Percentiles rank a stretch among this genome's conserved stretches.
These are phyloP conservation scores for Apeltes quadracus DNA, from an alignment of 2,113 vertebrate genomes.

Conservation along the genomic window DNA sequence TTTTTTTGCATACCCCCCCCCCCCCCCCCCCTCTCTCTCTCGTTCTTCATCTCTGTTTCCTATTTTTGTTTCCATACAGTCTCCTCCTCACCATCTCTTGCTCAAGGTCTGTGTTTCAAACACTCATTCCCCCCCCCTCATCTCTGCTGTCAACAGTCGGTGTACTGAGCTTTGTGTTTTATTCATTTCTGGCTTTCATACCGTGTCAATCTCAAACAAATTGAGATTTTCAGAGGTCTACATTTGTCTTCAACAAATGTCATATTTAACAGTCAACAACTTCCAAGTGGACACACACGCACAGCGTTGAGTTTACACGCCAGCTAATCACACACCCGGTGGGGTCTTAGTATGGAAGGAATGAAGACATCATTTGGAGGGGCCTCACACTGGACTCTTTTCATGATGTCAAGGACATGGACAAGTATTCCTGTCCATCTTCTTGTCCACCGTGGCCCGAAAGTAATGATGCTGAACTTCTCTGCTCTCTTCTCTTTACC, in stretches of 20 bases:
- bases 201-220: not conserved
- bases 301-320: slow-evolving; percentile 1
- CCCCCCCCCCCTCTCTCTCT: slow-evolving; percentile 8
- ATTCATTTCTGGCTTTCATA: not conserved
- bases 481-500: slow-evolving; percentile 28
- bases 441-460: slow-evolving; percentile 25
- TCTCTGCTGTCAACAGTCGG: not conserved
- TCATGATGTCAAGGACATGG: slow-evolving; percentile 43
- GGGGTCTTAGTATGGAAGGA: slow-evolving; percentile 22
- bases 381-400: slow-evolving; percentile 20
- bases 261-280: not conserved
- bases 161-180: slow-evolving; percentile 8
- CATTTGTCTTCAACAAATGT: not conserved
- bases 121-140: not conserved
- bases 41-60: slow-evolving; percentile 35
- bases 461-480: slow-evolving; percentile 35
- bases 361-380: slow-evolving; percentile 57
- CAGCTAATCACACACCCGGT: slow-evolving; percentile 32
- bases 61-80: slow-evolving; percentile 22
- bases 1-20: slow-evolving; percentile 14
- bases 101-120: slow-evolving; percentile 17
- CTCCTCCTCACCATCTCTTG: slow-evolving; percentile 9
- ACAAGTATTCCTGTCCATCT: slow-evolving; percentile 47
- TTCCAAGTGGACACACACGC: slow-evolving; percentile 1
- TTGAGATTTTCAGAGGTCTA: slow-evolving; percentile 7